Percentiles rank a stretch among this genome's conserved stretches.
phyloP scores from a whole-genome alignment of 2,797 vertebrate genomes.

The Jordanella pulchra region DNA sequence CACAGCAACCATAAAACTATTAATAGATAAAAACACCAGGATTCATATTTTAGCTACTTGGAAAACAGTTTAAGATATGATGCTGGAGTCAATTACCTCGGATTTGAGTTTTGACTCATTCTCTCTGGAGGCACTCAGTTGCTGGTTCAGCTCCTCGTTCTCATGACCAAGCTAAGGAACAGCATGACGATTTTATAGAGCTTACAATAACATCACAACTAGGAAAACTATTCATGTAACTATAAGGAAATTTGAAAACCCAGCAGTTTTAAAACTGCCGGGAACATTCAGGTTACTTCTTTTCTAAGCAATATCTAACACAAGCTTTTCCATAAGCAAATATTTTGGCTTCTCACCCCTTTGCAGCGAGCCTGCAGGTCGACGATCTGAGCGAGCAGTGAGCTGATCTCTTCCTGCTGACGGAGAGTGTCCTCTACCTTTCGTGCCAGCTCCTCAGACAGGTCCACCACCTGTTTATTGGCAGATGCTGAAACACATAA shows the following conservation, averaged over 20 bases:
- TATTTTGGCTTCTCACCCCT: slow-evolving; percentile 65
- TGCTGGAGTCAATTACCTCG: slow-evolving; percentile 74
- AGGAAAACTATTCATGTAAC: no score
- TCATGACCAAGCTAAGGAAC: slow-evolving; percentile 77
- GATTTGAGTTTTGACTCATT: slow-evolving; percentile 78
- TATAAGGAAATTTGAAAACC: no score
- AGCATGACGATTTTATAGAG: neutral
- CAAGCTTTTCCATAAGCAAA: neutral
- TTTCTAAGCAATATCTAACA: slow-evolving; percentile 7
- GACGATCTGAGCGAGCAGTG: slow-evolving; percentile 83
- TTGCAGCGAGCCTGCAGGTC: slow-evolving; percentile 86
- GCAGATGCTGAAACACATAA: slow-evolving; percentile 78
- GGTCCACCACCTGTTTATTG: slow-evolving; percentile 83
- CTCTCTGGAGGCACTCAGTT: slow-evolving; percentile 80
- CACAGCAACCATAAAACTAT: neutral
- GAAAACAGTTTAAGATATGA: neutral
- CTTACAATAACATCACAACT: neutral
- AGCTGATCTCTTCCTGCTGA: slow-evolving; percentile 89
- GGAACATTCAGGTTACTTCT: neutral
- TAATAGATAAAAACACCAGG: slow-evolving; percentile 1
- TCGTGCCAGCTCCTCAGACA: slow-evolving; percentile 86
- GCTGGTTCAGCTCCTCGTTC: slow-evolving; percentile 87
- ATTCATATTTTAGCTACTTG: neutral
- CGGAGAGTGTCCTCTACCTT: slow-evolving; percentile 82
- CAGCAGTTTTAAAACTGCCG: neutral